A percentile compares a stretch with the other conserved stretches of the same genome.
These are phyloP conservation scores for Leucophora obtusa DNA, from an alignment of 2,888 invertebrate genomes.

Conservation along the genomic window DNA sequence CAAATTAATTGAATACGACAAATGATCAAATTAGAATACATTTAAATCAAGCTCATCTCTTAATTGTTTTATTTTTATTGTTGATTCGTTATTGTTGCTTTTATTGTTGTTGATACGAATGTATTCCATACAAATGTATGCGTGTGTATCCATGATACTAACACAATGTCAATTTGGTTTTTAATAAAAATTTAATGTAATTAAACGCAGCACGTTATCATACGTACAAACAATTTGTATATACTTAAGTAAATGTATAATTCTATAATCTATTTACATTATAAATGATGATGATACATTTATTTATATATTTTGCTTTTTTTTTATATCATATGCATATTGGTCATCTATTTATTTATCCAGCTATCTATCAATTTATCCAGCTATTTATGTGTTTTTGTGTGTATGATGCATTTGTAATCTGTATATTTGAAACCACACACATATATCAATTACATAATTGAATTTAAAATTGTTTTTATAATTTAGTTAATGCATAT, in stretches of 20 bases:
- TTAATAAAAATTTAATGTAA: slow-evolving; percentile 8
- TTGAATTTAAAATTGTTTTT: slow-evolving; percentile 4
- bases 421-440: not conserved
- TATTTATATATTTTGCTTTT: not conserved
- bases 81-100: not conserved
- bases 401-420: not conserved
- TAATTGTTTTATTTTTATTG: slow-evolving; percentile 21
- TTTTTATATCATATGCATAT: not conserved
- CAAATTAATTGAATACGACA: slow-evolving; percentile 24
- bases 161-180: no score
- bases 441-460: slow-evolving; percentile 29
- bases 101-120: not conserved
- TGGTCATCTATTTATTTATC: not conserved
- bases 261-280: not conserved
- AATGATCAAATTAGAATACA: slow-evolving; percentile 35
- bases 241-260: not conserved
- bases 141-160: no score
- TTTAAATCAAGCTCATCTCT: not conserved
- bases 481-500: not conserved
- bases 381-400: not conserved
- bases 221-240: not conserved
- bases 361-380: not conserved
- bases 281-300: slow-evolving; percentile 9
- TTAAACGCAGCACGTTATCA: slow-evolving; percentile 26
- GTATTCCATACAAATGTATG: no score